These are phyloP conservation scores for Toxotes lorentzi DNA, from an alignment of 2,797 vertebrate species.

Conservation along the genomic window DNA sequence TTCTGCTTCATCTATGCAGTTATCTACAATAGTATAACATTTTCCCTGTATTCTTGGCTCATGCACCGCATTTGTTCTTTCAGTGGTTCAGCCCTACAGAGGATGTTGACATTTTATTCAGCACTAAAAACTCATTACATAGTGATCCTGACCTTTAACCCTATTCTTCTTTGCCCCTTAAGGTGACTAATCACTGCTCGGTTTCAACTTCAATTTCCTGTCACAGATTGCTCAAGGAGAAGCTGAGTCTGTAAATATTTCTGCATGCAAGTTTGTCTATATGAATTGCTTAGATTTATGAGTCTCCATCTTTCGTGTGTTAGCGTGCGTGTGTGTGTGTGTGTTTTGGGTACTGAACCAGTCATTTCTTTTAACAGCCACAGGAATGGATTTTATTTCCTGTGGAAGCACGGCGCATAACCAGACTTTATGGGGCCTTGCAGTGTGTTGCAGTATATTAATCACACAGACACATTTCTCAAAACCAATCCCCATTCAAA, in stretches of 20 bases:
- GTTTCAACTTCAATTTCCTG: constrained; percentile 46
- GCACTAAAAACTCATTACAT: constrained; percentile 41
- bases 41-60: not conserved
- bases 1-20: not conserved
- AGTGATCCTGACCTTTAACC: constrained; percentile 65
- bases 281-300: constrained; percentile 54
- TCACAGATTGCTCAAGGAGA: constrained; percentile 34
- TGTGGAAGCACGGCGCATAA: constrained; percentile 11
- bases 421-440: constrained; percentile 11
- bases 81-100: constrained; percentile 27
- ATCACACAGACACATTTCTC: constrained; percentile 19
- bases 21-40: not conserved
- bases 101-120: constrained; percentile 59
- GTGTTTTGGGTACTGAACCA: constrained; percentile 5
- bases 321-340: constrained; percentile 2
- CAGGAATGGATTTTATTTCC: constrained; percentile 43
- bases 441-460: constrained; percentile 28
- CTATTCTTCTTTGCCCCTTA: constrained; percentile 31
- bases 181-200: constrained; percentile 53
- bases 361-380: constrained; percentile 47
- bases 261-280: constrained; percentile 13
- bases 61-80: constrained; percentile 6
- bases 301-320: constrained; percentile 18
- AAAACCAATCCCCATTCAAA: constrained; percentile 14
- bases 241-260: constrained; percentile 48